A percentile compares a stretch with the other conserved stretches of the same genome.
These are phyloP conservation scores for Euzetes globulus DNA, from an alignment of 2,888 invertebrate genomes.

Conservation along the genomic window DNA sequence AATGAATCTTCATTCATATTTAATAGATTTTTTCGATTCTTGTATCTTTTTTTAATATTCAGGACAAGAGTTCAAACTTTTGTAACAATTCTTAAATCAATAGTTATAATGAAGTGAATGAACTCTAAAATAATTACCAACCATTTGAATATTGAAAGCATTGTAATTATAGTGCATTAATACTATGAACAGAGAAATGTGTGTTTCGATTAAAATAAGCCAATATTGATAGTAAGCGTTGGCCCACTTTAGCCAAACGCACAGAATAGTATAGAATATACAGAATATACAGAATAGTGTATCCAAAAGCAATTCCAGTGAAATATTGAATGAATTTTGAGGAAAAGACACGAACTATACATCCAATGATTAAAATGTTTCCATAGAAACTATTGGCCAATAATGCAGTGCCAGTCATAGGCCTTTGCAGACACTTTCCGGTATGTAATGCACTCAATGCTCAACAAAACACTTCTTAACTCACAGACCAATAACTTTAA, in stretches of 20 bases:
- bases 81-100: not conserved
- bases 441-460: not conserved
- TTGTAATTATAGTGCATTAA: not conserved
- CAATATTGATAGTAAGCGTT: not conserved
- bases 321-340: conserved; percentile 17
- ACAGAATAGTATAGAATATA: too few species aligned
- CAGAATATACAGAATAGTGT: not conserved
- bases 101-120: not conserved
- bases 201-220: not conserved
- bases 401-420: not conserved
- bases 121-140: not conserved
- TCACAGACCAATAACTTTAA: not conserved
- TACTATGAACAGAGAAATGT: too few species aligned
- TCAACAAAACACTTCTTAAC: not conserved
- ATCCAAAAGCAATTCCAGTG: not conserved
- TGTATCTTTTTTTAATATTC: too few species aligned
- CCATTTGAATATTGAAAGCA: not conserved
- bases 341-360: not conserved
- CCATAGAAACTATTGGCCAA: conserved; percentile 1
- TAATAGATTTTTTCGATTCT: not conserved
- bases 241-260: too few species aligned
- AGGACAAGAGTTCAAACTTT: not conserved
- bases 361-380: not conserved
- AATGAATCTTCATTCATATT: not conserved
- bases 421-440: conserved; percentile 11